A percentile compares a stretch with the other conserved stretches of the same genome.
These are phyloP conservation scores for Penaeus monodon DNA, from an alignment of 2,888 invertebrate species.

Conservation along the genomic window DNA sequence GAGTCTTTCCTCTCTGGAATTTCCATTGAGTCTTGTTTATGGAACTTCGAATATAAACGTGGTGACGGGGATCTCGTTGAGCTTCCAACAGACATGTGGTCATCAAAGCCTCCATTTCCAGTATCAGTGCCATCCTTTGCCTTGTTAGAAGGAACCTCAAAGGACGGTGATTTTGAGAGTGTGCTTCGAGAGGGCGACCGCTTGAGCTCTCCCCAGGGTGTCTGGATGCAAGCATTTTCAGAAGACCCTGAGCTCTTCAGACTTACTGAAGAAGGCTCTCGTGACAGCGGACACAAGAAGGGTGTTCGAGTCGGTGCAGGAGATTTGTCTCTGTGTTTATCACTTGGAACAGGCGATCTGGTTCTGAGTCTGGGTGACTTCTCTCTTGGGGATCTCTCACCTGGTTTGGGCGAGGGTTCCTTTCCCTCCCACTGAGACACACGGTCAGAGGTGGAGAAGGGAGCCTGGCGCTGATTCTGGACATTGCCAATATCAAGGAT, in stretches of 20 bases:
- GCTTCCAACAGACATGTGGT: neutral
- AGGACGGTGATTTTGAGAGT: slow-evolving; percentile 55
- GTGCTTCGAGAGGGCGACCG: slow-evolving; percentile 52
- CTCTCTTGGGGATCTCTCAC: slow-evolving; percentile 10
- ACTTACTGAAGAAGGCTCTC: slow-evolving; percentile 33
- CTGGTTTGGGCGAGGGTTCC: slow-evolving; percentile 8
- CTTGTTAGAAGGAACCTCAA: slow-evolving; percentile 21
- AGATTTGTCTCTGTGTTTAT: slow-evolving; percentile 28
- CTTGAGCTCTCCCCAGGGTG: slow-evolving; percentile 63
- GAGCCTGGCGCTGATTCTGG: slow-evolving; percentile 5
- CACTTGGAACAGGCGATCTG: slow-evolving; percentile 11
- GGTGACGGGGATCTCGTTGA: slow-evolving; percentile 16
- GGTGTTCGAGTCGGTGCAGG: slow-evolving; percentile 19
- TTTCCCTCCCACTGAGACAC: slow-evolving; percentile 53
- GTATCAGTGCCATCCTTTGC: neutral
- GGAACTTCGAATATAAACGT: neutral
- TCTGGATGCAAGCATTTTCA: slow-evolving; percentile 55
- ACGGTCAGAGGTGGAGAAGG: slow-evolving; percentile 38
- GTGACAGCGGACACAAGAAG: slow-evolving; percentile 28
- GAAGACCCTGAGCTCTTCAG: neutral
- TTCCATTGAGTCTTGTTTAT: slow-evolving; percentile 21
- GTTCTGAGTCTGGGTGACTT: slow-evolving; percentile 9
- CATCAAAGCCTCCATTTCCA: neutral
- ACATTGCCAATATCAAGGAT: slow-evolving; percentile 55
- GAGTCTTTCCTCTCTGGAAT: neutral